Base-by-base conservation (phyloP, 2,888 invertebrate genomes). In the Ochropleura leucogaster region DNA sequence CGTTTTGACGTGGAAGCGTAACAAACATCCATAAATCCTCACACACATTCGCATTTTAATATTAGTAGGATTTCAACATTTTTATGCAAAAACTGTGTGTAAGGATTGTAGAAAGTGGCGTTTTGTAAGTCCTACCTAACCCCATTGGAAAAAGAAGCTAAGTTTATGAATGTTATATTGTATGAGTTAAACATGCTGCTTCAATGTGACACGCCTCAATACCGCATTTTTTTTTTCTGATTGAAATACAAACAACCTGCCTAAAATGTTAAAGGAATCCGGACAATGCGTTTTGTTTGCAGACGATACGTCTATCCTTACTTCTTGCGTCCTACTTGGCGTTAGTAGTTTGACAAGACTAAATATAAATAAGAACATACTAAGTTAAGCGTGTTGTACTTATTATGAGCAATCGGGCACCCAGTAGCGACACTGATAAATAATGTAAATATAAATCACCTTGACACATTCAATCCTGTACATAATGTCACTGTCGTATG, bases 391-490 rank as follows among this genome's bases (percentile, higher is more conserved):
- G 9, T 42, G 30, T 53, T 62, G 20, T 44, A 9, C 30, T 44
- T 44, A 62, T 47, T 30, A 72, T 47, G 10, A 59, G 6, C n/a
- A 3, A 4, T 5, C 18, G 47, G 6, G 4, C 18, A 53, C 9
- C 16, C 64, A 60, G 57, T 68, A 64, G 6, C 7, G 53, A 51
- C 18, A 60, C 40, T 60, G 46, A 60, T 69, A 68, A 63, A 78
- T 66, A 79, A 72, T 67, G 20, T 59, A 71, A 83, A 83, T 72
- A 80, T 47, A 71, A 63, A 49, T 46, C 30, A 60, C 83, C 72
- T 80, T 83, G 72, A 79, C 74, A 66, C 68, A 59, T 66, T 66
- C 51, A 71, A 46, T 55, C 9, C 44, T 68, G 42, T 42, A 57
- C 16, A 14, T 55, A 66, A 62, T 53, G 42, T 69, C 40, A 83